phyloP scores from a whole-genome alignment of 2,113 vertebrate species.

The Pithys albifrons region DNA sequence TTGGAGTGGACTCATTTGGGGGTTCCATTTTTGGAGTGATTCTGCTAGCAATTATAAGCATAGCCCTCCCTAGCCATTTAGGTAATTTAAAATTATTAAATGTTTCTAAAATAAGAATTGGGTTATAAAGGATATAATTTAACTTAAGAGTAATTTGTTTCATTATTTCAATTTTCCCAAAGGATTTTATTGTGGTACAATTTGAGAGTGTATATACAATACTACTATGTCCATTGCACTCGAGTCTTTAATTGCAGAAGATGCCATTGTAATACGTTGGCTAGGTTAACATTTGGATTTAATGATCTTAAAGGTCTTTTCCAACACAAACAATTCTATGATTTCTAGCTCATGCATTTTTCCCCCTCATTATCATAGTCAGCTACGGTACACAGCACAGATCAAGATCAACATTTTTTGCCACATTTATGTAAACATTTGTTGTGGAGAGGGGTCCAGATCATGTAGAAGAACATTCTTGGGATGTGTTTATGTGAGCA shows the following conservation, averaged over 20 bases:
- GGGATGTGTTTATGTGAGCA: neutral
- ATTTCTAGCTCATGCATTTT: neutral
- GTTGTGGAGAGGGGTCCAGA: neutral
- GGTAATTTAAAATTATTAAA: conserved; percentile 75
- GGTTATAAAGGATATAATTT: conserved; percentile 68
- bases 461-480: neutral
- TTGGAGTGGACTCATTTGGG: conserved; percentile 54
- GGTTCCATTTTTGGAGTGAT: conserved; percentile 72
- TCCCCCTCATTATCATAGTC: neutral
- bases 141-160: conserved; percentile 66
- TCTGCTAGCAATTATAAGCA: conserved; percentile 68
- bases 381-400: neutral
- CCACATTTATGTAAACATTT: neutral
- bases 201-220: neutral
- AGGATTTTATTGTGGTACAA: conserved; percentile 22
- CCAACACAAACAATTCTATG: neutral
- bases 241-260: neutral
- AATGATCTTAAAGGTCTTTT: neutral
- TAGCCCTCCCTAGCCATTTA: conserved; percentile 70
- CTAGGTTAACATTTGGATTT: neutral
- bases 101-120: conserved; percentile 78
- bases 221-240: neutral
- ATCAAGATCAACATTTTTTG: neutral
- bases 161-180: conserved; percentile 54
- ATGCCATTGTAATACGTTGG: neutral